Evolutionary conservation across 2,888 invertebrate genomes (phyloP).

Genomic region (Eupithecia pulchellata): DNA sequence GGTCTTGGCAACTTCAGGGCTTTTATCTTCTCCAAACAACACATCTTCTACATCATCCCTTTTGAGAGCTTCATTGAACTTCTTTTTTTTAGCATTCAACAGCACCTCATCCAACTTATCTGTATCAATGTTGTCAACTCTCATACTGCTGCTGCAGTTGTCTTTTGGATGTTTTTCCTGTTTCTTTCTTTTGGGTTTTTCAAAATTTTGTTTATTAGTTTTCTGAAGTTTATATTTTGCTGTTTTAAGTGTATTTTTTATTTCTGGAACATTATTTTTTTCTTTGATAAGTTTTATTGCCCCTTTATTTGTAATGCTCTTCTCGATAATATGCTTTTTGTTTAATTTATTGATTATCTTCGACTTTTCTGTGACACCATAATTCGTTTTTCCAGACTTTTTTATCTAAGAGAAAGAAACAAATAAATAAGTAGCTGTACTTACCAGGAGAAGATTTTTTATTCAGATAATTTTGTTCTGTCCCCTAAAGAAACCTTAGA

Average conservation of each 20-base stretch:
- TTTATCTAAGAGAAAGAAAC: background rate
- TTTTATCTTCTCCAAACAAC: conserved; percentile 50
- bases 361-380: conserved; percentile 22
- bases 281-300: conserved; percentile 3
- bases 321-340: conserved; percentile 8
- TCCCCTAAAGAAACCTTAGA: too few relatives aligned
- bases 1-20: conserved; percentile 27
- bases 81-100: conserved; percentile 65
- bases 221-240: conserved; percentile 4
- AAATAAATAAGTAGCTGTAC: background rate
- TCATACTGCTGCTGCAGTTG: conserved; percentile 36
- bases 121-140: conserved; percentile 51
- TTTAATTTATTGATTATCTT: conserved; percentile 27
- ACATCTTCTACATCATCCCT: conserved; percentile 59
- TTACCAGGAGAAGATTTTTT: too few relatives aligned
- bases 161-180: conserved; percentile 26
- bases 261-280: conserved; percentile 9
- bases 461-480: too few relatives aligned
- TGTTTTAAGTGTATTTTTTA: conserved; percentile 19
- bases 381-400: background rate
- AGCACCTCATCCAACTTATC: conserved; percentile 64
- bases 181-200: conserved; percentile 30
- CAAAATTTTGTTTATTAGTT: conserved; percentile 14
- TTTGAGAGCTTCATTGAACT: conserved; percentile 58
- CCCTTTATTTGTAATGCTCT: background rate